Base-by-base conservation (phyloP, 1,140 invertebrate genomes). In the Pachyrhynchus sulphureomaculatus region DNA sequence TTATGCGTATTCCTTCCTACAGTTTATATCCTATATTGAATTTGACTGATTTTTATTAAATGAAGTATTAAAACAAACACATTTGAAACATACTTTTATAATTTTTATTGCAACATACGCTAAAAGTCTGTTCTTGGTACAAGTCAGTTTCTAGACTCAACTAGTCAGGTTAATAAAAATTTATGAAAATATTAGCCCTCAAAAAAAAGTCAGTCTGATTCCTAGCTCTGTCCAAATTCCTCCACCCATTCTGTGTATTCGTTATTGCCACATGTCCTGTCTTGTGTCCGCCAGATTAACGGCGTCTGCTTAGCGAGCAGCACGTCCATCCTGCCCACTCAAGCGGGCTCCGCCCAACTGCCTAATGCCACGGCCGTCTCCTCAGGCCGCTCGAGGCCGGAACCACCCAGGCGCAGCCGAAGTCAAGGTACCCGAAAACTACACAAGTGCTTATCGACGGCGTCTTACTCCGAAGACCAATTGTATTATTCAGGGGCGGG, bases 371-470 rank as follows among this genome's bases (percentile, higher is more conserved):
- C 72, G 68, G 68, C 33, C 36, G 42, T 44, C 49, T 67, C 73
- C 68, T 72, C 66, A 49, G 65, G 72, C 61, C 68, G 71, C 65
- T 66, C 60, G 62, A 72, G 70, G 58, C 74, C 71, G 58, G 75
- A 74, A 68, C 75, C 76, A 61, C 78, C 75, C 57, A 73, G 88
- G 75, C 84, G 87, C 72, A 89, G 88, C 76, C 88, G 89, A 79
- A 89, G 86, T 80, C 90, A 92, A 90, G 90, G 90, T 90, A 92
- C 90, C 84, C 86, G 88, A 83, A 89, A 88, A 83, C 86, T 91
- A 78, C 87, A 89, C 83, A 90, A 90, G 84, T 90, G 88, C 83
- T 85, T 90, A 79, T 89, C 87, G 78, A 87, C 88, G 71, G 86
- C 88, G 76, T 88, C 85, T 77, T 85, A 86, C 79, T 85, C 84